A percentile compares a stretch with the other conserved stretches of the same genome.
These are phyloP conservation scores for Cantharis lateralis DNA, from an alignment of 2,888 invertebrate species.

Conservation along the genomic window DNA sequence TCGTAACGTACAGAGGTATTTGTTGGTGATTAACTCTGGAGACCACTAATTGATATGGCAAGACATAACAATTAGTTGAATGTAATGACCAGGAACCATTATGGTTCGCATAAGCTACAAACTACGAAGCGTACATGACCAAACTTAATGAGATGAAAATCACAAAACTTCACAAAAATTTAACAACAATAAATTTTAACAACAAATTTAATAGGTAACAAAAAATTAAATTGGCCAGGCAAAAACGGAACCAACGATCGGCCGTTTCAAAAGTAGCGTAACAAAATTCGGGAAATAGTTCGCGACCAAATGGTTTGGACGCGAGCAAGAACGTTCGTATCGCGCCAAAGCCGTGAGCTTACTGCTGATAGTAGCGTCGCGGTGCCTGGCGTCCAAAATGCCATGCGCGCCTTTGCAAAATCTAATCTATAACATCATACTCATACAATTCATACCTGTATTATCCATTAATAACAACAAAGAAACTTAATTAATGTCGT, in stretches of 20 bases:
- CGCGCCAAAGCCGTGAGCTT: slow-evolving; percentile 49
- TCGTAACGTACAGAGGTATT: slow-evolving; percentile 18
- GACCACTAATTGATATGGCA: slow-evolving; percentile 36
- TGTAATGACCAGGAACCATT: slow-evolving; percentile 33
- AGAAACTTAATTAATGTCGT: background rate
- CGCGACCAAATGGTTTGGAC: slow-evolving; percentile 20
- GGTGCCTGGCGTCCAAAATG: slow-evolving; percentile 42
- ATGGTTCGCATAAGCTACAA: slow-evolving; percentile 17
- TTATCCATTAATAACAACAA: slow-evolving; percentile 8
- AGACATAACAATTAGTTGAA: slow-evolving; percentile 36
- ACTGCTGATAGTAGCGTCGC: slow-evolving; percentile 45
- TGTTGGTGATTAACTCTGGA: slow-evolving; percentile 26
- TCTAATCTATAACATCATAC: slow-evolving; percentile 56
- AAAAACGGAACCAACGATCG: background rate
- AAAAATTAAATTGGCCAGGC: background rate
- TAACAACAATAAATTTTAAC: background rate
- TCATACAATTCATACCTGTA: slow-evolving; percentile 31
- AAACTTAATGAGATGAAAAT: slow-evolving; percentile 12
- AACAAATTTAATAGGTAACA: background rate
- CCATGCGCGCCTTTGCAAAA: slow-evolving; percentile 53
- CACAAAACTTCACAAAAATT: slow-evolving; percentile 11
- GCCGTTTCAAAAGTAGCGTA: slow-evolving; percentile 7
- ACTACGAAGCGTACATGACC: slow-evolving; percentile 10
- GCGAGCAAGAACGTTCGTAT: slow-evolving; percentile 34
- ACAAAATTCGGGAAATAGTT: slow-evolving; percentile 21